Percentiles rank a stretch among this genome's conserved stretches.
Evolutionary conservation across 2,888 invertebrate genomes (phyloP).

Genomic region (Julus scanicus): DNA sequence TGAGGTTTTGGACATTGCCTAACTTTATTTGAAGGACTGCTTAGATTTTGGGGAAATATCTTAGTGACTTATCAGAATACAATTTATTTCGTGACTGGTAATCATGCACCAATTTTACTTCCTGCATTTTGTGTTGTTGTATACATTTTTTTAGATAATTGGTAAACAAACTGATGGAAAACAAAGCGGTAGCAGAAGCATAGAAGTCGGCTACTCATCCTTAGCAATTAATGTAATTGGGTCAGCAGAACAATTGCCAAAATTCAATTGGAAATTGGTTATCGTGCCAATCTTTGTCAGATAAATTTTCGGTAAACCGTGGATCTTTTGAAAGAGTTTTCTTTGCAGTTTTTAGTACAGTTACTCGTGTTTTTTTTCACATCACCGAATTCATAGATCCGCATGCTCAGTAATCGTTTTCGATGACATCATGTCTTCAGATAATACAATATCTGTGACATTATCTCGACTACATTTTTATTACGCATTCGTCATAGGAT

Average conservation of each 20-base stretch:
- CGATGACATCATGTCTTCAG: background rate
- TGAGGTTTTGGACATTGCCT: too few species aligned
- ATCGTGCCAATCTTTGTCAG: background rate
- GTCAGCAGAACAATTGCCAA: background rate
- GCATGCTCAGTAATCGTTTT: background rate
- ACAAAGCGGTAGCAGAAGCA: conserved; percentile 34
- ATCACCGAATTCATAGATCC: background rate
- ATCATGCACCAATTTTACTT: background rate
- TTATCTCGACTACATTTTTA: background rate
- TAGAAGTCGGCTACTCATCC: conserved; percentile 35
- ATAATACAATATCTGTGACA: conserved; percentile 1
- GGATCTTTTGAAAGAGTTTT: background rate
- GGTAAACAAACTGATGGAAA: background rate
- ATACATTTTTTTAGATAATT: background rate
- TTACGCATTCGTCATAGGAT: background rate
- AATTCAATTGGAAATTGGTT: background rate
- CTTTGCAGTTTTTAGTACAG: background rate
- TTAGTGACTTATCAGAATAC: too few species aligned
- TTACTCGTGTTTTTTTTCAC: background rate
- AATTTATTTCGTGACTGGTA: conserved; percentile 15
- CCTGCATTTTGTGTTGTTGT: background rate
- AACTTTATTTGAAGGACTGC: too few species aligned
- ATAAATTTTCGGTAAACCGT: background rate
- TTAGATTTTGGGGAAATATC: too few species aligned
- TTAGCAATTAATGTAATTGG: background rate